Conservation (phyloP, 2,888 invertebrate species). For the Hermaeophaga mercurialis region DNA sequence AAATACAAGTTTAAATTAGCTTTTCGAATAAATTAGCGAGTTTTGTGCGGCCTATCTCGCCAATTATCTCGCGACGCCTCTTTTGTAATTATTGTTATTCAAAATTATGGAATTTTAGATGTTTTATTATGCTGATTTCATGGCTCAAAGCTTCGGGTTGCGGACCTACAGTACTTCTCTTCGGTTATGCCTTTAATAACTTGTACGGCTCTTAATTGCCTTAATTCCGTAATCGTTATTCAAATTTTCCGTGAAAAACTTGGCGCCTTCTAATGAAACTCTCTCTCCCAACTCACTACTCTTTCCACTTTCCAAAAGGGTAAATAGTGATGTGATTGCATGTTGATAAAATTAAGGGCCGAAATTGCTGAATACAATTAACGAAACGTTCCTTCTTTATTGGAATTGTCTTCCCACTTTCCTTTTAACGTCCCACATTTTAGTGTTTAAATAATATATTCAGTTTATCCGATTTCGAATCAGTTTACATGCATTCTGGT, state of each 20-base stretch:
- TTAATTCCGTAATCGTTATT: slow-evolving; percentile 48
- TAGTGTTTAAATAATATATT: too few species aligned
- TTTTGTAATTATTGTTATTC: slow-evolving; percentile 60
- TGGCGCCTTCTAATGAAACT: slow-evolving; percentile 34
- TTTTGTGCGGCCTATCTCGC: slow-evolving; percentile 59
- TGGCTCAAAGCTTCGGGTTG: slow-evolving; percentile 52
- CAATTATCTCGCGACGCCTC: slow-evolving; percentile 57
- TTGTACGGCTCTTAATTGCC: slow-evolving; percentile 46
- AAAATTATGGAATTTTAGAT: slow-evolving; percentile 59
- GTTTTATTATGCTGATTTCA: slow-evolving; percentile 59
- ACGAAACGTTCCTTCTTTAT: slow-evolving; percentile 6
- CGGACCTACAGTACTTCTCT: slow-evolving; percentile 47
- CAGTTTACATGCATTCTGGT: too few species aligned
- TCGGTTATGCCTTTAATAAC: slow-evolving; percentile 44
- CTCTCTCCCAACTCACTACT: slow-evolving; percentile 22
- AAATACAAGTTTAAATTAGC: slow-evolving; percentile 61
- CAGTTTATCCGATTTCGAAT: too few species aligned
- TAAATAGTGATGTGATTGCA: slow-evolving; percentile 32
- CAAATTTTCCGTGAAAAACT: slow-evolving; percentile 43
- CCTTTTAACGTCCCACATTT: too few species aligned
- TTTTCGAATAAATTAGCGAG: slow-evolving; percentile 59
- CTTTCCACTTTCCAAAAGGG: slow-evolving; percentile 23
- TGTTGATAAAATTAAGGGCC: slow-evolving; percentile 16
- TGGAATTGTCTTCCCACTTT: too few species aligned
- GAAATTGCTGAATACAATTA: slow-evolving; percentile 4